Percentiles rank a stretch among this genome's conserved stretches.
Evolutionary conservation across 2,888 invertebrate genomes (phyloP).

Genomic region (Rhagium mordax): DNA sequence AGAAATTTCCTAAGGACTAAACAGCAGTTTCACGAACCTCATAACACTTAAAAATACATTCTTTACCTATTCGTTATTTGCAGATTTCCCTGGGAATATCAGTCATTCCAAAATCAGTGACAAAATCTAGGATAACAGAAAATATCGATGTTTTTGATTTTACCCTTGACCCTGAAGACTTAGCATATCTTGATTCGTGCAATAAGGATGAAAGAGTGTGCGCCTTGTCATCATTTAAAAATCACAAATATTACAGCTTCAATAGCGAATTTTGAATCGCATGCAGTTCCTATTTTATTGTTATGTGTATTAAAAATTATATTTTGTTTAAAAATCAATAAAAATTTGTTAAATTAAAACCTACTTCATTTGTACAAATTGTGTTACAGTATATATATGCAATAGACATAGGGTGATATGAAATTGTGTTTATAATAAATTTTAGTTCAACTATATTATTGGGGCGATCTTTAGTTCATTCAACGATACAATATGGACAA

Average conservation of each 20-base stretch:
- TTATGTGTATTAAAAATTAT: background rate
- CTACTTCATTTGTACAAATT: background rate
- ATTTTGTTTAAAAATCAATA: background rate
- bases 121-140: constrained; percentile 77
- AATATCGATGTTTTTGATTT: constrained; percentile 86
- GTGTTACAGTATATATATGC: too few relatives aligned
- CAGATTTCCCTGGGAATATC: constrained; percentile 60
- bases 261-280: constrained; percentile 59
- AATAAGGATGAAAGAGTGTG: constrained; percentile 79
- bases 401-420: too few relatives aligned
- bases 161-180: constrained; percentile 78
- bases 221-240: constrained; percentile 55
- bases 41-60: background rate
- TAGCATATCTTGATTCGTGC: constrained; percentile 78
- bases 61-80: constrained; percentile 19
- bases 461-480: too few relatives aligned
- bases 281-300: background rate
- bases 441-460: too few relatives aligned
- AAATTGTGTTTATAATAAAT: too few relatives aligned
- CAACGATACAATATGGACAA: too few relatives aligned
- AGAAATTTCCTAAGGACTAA: too few relatives aligned
- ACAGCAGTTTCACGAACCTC: too few relatives aligned
- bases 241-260: constrained; percentile 66
- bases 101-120: constrained; percentile 89
- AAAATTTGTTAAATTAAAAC: background rate